Evolutionary conservation across 2,888 invertebrate genomes (phyloP).

Genomic region (Thymelicus lineola): DNA sequence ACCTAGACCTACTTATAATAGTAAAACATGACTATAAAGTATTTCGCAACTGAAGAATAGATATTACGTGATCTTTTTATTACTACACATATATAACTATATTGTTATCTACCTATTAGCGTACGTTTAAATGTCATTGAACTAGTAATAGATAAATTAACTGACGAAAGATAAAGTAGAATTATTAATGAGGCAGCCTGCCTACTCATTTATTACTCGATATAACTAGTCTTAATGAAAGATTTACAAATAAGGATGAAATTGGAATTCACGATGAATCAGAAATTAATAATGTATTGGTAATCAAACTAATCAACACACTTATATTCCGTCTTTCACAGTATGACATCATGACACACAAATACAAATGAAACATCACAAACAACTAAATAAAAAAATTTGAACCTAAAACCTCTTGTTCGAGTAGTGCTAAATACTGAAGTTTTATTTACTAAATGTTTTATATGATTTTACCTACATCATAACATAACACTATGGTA

Average conservation of each 20-base stretch:
- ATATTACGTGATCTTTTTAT: not conserved
- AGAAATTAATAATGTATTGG: no score
- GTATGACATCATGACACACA: no score
- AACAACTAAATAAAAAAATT: no score
- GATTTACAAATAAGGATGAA: not conserved
- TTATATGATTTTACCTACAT: no score
- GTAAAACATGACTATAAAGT: not conserved
- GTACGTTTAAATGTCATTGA: constrained; percentile 29
- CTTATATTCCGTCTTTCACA: no score
- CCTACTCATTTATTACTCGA: not conserved
- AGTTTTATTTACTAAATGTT: no score
- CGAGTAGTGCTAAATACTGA: no score
- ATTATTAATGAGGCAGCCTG: not conserved
- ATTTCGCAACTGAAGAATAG: constrained; percentile 1
- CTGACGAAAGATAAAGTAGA: constrained; percentile 9
- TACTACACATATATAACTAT: not conserved
- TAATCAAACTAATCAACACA: no score
- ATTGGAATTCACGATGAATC: not conserved
- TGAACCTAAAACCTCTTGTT: no score
- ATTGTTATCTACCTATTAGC: constrained; percentile 29
- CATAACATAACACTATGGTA: no score
- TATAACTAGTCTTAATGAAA: not conserved
- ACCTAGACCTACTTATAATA: not conserved
- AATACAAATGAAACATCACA: no score
- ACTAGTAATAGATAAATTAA: constrained; percentile 28